Percentiles rank a stretch among this genome's conserved stretches.
Conservation (phyloP, 2,113 vertebrate genomes). For the Turdus rufiventris region DNA sequence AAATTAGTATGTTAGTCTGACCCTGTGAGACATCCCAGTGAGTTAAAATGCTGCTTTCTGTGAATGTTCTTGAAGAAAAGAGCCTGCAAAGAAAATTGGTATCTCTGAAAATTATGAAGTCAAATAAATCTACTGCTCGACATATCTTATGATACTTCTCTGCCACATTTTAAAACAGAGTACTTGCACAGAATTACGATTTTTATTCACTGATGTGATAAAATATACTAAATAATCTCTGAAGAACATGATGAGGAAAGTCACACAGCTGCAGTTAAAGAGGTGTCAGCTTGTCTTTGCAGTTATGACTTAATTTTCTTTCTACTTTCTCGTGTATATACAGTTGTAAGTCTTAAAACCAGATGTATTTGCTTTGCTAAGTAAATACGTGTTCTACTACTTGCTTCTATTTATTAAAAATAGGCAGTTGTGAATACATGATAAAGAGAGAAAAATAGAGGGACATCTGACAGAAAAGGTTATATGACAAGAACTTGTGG, state of each 20-base stretch:
- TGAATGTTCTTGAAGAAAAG: not conserved
- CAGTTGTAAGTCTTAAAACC: not conserved
- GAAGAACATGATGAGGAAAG: not conserved
- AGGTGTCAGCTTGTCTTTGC: not conserved
- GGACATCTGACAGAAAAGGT: not conserved
- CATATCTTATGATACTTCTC: not conserved
- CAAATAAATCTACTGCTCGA: not conserved
- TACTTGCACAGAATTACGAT: not conserved
- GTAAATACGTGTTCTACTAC: not conserved
- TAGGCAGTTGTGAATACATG: not conserved
- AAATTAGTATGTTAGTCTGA: not conserved
- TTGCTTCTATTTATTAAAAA: not conserved
- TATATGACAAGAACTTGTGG: not conserved
- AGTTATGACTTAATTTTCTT: not conserved
- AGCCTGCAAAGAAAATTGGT: not conserved
- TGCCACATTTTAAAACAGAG: not conserved
- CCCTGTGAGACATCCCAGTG: not conserved
- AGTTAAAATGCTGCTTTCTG: not conserved
- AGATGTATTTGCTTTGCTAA: not conserved
- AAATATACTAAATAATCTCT: not conserved
- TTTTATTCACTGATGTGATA: not conserved
- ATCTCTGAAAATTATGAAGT: not conserved
- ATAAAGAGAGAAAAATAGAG: not conserved
- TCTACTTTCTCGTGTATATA: not conserved
- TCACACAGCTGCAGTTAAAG: not conserved